Evolutionary conservation across 2,888 invertebrate species (phyloP), one percentile per base, ranked within the genome.

Genomic region (Aphodius granarius): DNA sequence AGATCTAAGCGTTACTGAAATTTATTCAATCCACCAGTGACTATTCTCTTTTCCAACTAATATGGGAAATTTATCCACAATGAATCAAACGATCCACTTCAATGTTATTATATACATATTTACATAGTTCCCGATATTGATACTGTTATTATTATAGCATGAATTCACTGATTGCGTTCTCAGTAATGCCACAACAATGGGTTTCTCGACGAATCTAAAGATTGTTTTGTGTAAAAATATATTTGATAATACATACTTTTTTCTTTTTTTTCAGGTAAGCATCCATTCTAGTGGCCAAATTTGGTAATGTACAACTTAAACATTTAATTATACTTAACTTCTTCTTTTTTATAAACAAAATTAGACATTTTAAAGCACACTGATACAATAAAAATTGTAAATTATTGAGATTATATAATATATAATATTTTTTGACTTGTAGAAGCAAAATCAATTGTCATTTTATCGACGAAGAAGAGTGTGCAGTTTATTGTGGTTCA

Each of bases 251-350:
- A 68, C 19, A 18, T 21, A 68, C 9, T 5, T 68, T n/a, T 18
- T 9, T 68, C 20, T 68, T 68, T 20, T 68, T 68, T 68, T 68
- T 13, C 68, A 68, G 68, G 68, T 68, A 68, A 68, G 68, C 22
- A 22, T 68, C 19, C 2, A 20, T 5, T 65, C 65, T 5, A 5
- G 17, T 17, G 19, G 22, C 21, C 19, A 68, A 18, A n/a, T 66
- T 19, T 68, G 68, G 68, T 68, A 68, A 68, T 19, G 20, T 68
- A 68, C 15, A 68, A 68, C 18, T 4, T 19, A 43, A 43, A 22
- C 9, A 68, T 68, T 5, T 66, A 63, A 63, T 16, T 63, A 4
- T 4, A n/a, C 4, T 63, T 3, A 2, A 4, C 66, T n/a, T 66
- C 4, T 66, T 18, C 18, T 65, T 5, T 65, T 65, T 63, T 63